Percentiles rank a stretch among this genome's conserved stretches.
These are phyloP conservation scores for Erynnis tages DNA, from an alignment of 2,888 invertebrate genomes.

Conservation along the genomic window DNA sequence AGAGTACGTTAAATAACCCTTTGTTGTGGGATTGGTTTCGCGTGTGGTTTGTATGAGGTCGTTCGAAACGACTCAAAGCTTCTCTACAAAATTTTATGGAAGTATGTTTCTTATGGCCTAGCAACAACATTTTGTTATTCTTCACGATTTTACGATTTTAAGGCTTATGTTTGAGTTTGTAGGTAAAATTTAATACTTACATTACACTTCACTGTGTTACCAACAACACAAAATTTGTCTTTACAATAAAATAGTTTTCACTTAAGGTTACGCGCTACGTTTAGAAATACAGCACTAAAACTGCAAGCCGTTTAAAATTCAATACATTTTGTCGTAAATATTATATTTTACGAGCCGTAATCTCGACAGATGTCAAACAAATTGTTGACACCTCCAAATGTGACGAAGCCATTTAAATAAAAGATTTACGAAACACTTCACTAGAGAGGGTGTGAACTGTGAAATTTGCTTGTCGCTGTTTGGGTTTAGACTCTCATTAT, in stretches of 20 bases:
- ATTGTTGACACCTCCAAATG: conserved; percentile 64
- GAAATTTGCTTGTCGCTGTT: conserved; percentile 16
- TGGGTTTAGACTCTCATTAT: not conserved
- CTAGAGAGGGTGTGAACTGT: conserved; percentile 3
- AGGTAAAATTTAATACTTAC: too few relatives aligned
- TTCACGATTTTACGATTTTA: conserved; percentile 25
- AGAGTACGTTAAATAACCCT: conserved; percentile 56
- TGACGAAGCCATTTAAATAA: conserved; percentile 57
- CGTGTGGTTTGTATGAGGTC: conserved; percentile 31
- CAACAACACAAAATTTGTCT: too few relatives aligned
- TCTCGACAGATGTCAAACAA: conserved; percentile 72
- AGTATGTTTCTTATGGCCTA: not conserved
- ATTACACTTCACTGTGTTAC: too few relatives aligned
- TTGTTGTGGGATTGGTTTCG: conserved; percentile 57
- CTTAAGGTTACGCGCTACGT: not conserved
- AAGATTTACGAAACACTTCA: conserved; percentile 35
- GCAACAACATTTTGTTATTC: not conserved
- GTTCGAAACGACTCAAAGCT: conserved; percentile 13
- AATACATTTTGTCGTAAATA: conserved; percentile 67
- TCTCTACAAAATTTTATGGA: conserved; percentile 18
- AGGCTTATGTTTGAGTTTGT: too few relatives aligned
- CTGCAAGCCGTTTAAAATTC: conserved; percentile 59
- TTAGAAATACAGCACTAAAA: conserved; percentile 17
- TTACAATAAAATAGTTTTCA: not conserved
- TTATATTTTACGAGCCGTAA: conserved; percentile 59